Evolutionary conservation across 2,797 vertebrate genomes (phyloP).

Genomic region (Paratrypauchen microcephalus): DNA sequence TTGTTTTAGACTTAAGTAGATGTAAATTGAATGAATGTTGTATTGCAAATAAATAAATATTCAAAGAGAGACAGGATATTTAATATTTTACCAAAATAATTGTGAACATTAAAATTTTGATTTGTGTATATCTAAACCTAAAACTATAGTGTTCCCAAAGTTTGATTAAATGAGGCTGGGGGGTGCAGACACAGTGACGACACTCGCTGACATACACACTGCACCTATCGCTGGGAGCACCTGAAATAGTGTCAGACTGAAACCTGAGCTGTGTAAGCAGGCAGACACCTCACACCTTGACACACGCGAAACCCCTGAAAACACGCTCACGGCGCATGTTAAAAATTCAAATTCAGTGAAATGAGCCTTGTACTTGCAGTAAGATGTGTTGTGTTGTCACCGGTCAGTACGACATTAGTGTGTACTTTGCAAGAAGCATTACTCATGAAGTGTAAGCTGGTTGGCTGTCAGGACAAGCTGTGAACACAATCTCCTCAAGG

Average conservation of each 20-base stretch:
- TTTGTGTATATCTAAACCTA: neutral
- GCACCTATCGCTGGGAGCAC: conserved; percentile 34
- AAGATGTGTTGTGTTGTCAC: conserved; percentile 25
- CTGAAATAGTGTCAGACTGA: conserved; percentile 58
- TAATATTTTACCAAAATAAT: neutral
- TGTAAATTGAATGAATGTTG: no score
- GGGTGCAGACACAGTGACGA: conserved; percentile 35
- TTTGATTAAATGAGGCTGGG: conserved; percentile 30
- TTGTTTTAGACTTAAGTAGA: neutral
- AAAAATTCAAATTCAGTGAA: conserved; percentile 51
- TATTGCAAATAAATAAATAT: no score
- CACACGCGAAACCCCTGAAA: conserved; percentile 9
- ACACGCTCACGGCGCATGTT: conserved; percentile 24
- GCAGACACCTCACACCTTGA: conserved; percentile 22
- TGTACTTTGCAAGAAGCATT: conserved; percentile 39
- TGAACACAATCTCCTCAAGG: conserved; percentile 56
- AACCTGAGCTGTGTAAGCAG: conserved; percentile 35
- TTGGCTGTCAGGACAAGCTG: conserved; percentile 65
- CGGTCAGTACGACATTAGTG: conserved; percentile 19
- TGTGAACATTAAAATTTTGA: neutral
- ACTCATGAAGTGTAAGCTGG: conserved; percentile 59
- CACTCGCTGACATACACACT: conserved; percentile 25
- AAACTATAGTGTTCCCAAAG: conserved; percentile 4
- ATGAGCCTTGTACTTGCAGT: conserved; percentile 36
- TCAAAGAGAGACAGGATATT: neutral